These are phyloP conservation scores for Falcunculus frontatus DNA, from an alignment of 2,113 vertebrate species.

Conservation along the genomic window DNA sequence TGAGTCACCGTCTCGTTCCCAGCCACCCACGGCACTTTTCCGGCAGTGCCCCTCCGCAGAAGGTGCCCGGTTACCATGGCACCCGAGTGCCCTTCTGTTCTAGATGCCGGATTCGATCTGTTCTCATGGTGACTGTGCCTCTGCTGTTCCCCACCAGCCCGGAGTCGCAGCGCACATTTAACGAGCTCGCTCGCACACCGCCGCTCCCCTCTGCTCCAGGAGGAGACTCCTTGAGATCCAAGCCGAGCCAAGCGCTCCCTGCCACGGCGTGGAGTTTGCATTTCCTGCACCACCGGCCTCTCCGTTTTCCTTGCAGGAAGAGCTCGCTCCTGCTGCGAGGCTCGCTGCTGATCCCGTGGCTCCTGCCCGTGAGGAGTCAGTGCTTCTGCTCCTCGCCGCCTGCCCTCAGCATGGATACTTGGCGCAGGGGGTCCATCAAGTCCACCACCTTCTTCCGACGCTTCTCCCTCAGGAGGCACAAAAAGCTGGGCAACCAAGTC, in stretches of 20 bases:
- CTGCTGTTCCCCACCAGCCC: background rate
- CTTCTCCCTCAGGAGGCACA: conserved; percentile 67
- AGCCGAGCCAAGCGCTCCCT: background rate
- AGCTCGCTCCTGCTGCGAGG: too few species aligned
- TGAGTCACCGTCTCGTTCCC: conserved; percentile 43
- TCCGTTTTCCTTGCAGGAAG: background rate
- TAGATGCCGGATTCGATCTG: conserved; percentile 32
- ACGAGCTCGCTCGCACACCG: background rate
- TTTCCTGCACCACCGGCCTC: conserved; percentile 32
- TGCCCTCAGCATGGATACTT: conserved; percentile 69
- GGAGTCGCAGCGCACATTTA: background rate
- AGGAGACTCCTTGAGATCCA: background rate
- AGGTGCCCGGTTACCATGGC: conserved; percentile 63
- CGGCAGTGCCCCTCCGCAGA: background rate
- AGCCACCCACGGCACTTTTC: conserved; percentile 16
- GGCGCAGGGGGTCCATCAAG: conserved; percentile 74
- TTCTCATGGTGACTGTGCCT: conserved; percentile 58
- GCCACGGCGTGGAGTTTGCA: background rate
- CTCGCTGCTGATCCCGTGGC: background rate
- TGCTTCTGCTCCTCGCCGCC: background rate
- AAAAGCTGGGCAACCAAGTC: conserved; percentile 64
- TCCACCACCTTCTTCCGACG: conserved; percentile 74
- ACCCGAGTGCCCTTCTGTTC: conserved; percentile 48
- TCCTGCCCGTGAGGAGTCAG: background rate
- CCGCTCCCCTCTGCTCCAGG: background rate